A percentile compares a stretch with the other conserved stretches of the same genome.
Evolutionary conservation across 2,888 invertebrate species (phyloP).

Genomic region (Lobophora halterata): DNA sequence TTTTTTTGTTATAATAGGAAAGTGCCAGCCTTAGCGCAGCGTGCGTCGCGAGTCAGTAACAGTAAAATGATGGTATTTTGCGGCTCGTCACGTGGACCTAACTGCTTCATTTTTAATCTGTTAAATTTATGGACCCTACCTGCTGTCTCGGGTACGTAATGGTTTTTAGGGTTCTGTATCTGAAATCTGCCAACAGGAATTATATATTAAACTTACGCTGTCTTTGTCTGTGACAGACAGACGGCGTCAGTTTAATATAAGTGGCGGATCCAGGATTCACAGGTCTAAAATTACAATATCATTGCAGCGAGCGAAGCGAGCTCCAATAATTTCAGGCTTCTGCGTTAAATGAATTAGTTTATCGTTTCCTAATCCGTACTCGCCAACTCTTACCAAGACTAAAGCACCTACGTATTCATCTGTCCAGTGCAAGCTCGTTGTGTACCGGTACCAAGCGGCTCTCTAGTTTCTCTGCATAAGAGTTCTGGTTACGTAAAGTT

Average conservation of each 20-base stretch:
- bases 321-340: too few species aligned
- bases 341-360: not conserved
- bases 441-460: slow-evolving; percentile 1
- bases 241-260: too few species aligned
- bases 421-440: slow-evolving; percentile 17
- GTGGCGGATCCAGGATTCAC: too few species aligned
- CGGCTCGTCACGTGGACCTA: slow-evolving; percentile 14
- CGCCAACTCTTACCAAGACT: not conserved
- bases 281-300: too few species aligned
- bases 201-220: too few species aligned
- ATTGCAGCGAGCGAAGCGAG: too few species aligned
- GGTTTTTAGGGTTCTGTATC: too few species aligned
- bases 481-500: too few species aligned
- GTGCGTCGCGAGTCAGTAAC: slow-evolving; percentile 17
- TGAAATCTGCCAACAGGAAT: too few species aligned
- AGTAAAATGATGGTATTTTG: slow-evolving; percentile 23
- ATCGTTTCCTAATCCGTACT: not conserved
- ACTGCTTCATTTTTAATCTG: slow-evolving; percentile 31
- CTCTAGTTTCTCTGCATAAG: too few species aligned
- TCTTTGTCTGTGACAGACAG: too few species aligned
- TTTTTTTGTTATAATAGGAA: too few species aligned
- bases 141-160: slow-evolving; percentile 5
- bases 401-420: slow-evolving; percentile 4
- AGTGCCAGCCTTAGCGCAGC: slow-evolving; percentile 17
- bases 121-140: slow-evolving; percentile 28